Conservation (phyloP, 2,797 vertebrate species). For the Acrocephalus scirpaceus region DNA sequence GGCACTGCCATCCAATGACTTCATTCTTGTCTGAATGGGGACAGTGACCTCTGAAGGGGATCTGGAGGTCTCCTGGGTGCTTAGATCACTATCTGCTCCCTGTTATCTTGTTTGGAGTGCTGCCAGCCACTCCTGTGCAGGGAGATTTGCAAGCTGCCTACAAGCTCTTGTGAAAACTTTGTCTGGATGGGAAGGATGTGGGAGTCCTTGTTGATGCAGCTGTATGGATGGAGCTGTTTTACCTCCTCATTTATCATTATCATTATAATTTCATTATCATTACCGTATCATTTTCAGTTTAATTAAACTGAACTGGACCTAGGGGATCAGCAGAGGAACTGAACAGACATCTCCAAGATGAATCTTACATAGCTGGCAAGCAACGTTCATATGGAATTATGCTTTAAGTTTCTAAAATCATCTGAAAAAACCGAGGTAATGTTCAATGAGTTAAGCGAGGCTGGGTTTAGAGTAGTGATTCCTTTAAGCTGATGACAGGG, state of each 20-base stretch:
- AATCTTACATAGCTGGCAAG: background rate
- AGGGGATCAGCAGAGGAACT: background rate
- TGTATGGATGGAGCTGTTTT: background rate
- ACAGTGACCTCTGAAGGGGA: background rate
- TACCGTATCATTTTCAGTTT: background rate
- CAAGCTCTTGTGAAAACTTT: background rate
- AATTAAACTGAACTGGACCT: constrained; percentile 3
- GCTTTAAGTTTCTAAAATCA: background rate
- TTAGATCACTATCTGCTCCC: background rate
- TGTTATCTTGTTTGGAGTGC: background rate
- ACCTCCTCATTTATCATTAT: background rate
- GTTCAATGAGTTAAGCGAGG: background rate
- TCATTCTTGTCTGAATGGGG: background rate
- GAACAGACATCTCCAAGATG: background rate
- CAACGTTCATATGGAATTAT: background rate
- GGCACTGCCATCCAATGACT: background rate
- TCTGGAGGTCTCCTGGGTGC: background rate
- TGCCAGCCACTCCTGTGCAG: background rate
- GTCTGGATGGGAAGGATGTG: background rate
- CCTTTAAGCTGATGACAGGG: background rate
- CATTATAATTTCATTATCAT: background rate
- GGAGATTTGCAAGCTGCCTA: background rate
- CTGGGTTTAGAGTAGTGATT: background rate
- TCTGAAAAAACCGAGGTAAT: fast-evolving
- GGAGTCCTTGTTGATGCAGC: background rate